Evolutionary conservation across 2,888 invertebrate genomes (phyloP).

Genomic region (Pyrgus malvae): DNA sequence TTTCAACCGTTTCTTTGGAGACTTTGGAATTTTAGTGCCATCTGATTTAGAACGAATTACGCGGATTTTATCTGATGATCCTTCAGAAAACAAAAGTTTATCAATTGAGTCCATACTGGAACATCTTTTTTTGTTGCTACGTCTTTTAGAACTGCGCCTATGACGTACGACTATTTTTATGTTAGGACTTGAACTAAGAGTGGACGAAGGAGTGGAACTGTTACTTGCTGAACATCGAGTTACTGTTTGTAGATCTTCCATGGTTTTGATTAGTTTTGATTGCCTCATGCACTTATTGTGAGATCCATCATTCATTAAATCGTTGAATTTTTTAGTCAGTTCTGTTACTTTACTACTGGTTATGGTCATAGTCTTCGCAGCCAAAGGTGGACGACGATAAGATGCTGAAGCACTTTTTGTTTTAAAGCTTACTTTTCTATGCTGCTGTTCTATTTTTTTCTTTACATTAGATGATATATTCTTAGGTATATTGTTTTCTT

Average conservation of each 20-base stretch:
- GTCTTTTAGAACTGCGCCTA: conserved; percentile 69
- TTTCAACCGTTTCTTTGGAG: conserved; percentile 65
- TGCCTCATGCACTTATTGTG: conserved; percentile 69
- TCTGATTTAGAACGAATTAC: conserved; percentile 75
- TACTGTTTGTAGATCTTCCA: conserved; percentile 66
- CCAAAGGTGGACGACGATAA: conserved; percentile 66
- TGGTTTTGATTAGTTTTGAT: conserved; percentile 78
- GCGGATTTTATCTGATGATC: conserved; percentile 54
- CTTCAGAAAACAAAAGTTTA: conserved; percentile 56
- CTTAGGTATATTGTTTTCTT: conserved; percentile 39
- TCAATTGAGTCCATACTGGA: conserved; percentile 76
- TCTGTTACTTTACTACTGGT: conserved; percentile 84
- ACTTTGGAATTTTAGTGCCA: conserved; percentile 68
- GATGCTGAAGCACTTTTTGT: conserved; percentile 76
- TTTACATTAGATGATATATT: conserved; percentile 48
- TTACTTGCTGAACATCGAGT: conserved; percentile 60
- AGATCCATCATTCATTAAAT: conserved; percentile 75
- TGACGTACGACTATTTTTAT: conserved; percentile 75
- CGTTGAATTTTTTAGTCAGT: conserved; percentile 86
- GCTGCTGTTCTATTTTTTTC: conserved; percentile 61
- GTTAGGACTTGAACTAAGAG: conserved; percentile 72
- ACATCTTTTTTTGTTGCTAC: conserved; percentile 74
- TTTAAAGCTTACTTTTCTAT: conserved; percentile 84
- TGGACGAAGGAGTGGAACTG: conserved; percentile 72
- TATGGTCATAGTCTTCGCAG: conserved; percentile 73